Base-by-base conservation (phyloP, 2,113 vertebrate genomes). In the Aldabrachelys gigantea region DNA sequence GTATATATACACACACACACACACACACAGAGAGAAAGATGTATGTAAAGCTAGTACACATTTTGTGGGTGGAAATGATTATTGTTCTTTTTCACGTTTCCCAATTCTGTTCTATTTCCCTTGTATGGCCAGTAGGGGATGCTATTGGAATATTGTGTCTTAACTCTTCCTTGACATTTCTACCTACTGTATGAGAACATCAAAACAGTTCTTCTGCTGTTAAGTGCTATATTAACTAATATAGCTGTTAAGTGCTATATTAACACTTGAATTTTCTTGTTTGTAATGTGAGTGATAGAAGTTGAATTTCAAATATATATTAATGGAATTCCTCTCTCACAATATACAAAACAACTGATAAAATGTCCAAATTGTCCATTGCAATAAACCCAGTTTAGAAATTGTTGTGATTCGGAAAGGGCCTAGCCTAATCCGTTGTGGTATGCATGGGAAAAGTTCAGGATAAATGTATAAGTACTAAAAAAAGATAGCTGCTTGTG, bases 321-420 rank as follows among this genome's bases (percentile, higher is more conserved):
- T 81, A 83, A 19, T 53, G 62, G 9, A 54, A 31, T 9, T 81
- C 50, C 84, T 81, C 47, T 85, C 62, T 13, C 17, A 16, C 10
- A 54, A 3, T 0, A 0, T 6, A 8, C 2, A 84, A 53, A 0
- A 0, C 0, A 69, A 7, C 59, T 80, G 69, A 49, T n/a, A 47
- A 31, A 47, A 83, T 44, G 17, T 29, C 54, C 41, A 56, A 38
- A 44, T 83, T 47, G 41, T 47, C 75, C 25, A 29, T 25, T 59
- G 56, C 4, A 50, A 87, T 56, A 7, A 72, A 17, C 47, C 35
- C 49, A 14, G 88, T 4, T 56, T 2, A 31, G 49, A 92, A 29
- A 78, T 56, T 0, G 0, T 87, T 54, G 44, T 82, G 8, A 76
- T 54, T 14, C 53, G 19, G 9, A 7, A 88, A 47, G 0, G 44